These are phyloP conservation scores for Cladorhizidae sp. DNA, from an alignment of 37 sponge, comb jelly and placozoan genomes.

Conservation along the genomic window DNA sequence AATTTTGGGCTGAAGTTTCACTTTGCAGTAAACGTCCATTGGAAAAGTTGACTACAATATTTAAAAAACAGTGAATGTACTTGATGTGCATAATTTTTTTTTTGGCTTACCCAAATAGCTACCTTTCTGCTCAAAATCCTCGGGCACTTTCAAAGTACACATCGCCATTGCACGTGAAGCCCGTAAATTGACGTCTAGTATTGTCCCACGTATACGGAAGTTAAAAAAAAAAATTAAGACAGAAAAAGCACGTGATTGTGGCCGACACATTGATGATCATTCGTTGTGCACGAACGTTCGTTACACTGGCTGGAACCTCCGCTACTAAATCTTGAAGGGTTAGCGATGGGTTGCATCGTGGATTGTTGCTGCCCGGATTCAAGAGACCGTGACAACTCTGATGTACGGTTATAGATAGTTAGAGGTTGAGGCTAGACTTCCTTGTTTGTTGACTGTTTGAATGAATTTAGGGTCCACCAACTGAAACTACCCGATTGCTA, in stretches of 20 bases:
- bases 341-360: too few species aligned
- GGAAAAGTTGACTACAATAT: constrained; percentile 39
- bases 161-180: constrained; percentile 26
- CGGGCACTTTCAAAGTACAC: constrained; percentile 28
- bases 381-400: neutral
- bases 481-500: constrained; percentile 16
- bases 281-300: too few species aligned
- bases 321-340: too few species aligned
- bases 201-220: too few species aligned
- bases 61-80: neutral
- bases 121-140: constrained; percentile 31
- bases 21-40: constrained; percentile 41
- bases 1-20: constrained; percentile 13
- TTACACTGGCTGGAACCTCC: too few species aligned
- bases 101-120: constrained; percentile 19
- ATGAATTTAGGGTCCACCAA: neutral
- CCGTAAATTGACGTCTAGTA: constrained; percentile 22
- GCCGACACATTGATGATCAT: too few species aligned
- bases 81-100: neutral
- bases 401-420: constrained; percentile 1
- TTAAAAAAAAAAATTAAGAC: too few species aligned
- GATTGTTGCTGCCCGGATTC: neutral
- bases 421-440: neutral
- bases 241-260: too few species aligned
- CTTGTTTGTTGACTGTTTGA: neutral